Evolutionary conservation across 37 sponge, comb jelly and placozoan species (phyloP), one percentile per base, ranked within the genome.

Genomic region (Mnemiopsis leidyi): DNA sequence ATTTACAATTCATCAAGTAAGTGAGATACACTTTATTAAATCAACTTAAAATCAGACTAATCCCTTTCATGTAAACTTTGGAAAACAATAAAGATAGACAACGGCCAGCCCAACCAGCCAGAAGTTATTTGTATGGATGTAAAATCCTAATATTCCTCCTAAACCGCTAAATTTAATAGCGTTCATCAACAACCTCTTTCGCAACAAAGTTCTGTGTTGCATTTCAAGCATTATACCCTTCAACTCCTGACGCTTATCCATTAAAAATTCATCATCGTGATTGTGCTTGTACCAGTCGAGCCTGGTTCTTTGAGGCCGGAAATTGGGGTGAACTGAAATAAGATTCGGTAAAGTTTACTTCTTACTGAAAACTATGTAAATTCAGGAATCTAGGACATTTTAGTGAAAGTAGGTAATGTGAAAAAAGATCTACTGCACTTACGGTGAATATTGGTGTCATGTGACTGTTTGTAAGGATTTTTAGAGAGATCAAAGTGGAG

Each of bases 221-320:
- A 18, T 13, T 48, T 48, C 61, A 48, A 48, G 13, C 9, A 13
- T 48, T 5, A 13, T 13, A 13, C 61, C 13, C 61, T 48, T 5
- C 13, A 13, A 5, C 13, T 48, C 61, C 61, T 48, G 61, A 18
- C 9, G 9, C 13, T 48, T 48, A 5, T 48, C 61, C 13, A 48
- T 77, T 0, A 13, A 36, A 36, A 20, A 77, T 0, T 31, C 79
- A 36, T 77, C 79, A 5, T 9, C 32, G 18, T 77, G 79, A 20
- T 85, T 28, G 2, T 40, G 33, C 48, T 39, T 36, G 61, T 85
- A 85, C 90, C 90, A 85, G 28, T 85, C 61, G 3, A 85, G 48
- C 23, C 90, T 36, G 7, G 90, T 85, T 85, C 61, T 85, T 40
- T 39, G 1, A 1, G 90, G 90, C 28, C 32, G 79, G 32, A 20